These are phyloP conservation scores for Drosophila nasuta DNA, from an alignment of 1,140 invertebrate genomes.

Conservation along the genomic window DNA sequence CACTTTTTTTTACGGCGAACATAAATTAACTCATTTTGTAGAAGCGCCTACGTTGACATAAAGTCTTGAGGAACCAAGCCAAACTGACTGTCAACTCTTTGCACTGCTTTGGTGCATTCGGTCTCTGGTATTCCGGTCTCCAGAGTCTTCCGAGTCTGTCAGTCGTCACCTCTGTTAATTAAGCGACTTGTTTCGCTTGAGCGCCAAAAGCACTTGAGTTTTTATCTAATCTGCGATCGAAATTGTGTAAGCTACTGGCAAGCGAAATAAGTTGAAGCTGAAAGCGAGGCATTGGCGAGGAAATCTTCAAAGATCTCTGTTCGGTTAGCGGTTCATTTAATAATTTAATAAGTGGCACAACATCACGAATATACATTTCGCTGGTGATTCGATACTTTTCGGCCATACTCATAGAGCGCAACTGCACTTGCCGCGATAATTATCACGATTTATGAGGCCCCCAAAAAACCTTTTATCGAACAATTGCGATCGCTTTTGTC, in stretches of 20 bases:
- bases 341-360: slow-evolving; percentile 78
- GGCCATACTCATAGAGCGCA: not conserved
- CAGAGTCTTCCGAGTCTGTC: not conserved
- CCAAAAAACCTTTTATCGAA: slow-evolving; percentile 62
- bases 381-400: slow-evolving; percentile 15
- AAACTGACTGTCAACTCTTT: slow-evolving; percentile 10
- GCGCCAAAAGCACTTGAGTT: slow-evolving; percentile 39
- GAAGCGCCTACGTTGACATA: slow-evolving; percentile 18
- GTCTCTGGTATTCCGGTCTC: not conserved
- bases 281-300: slow-evolving; percentile 1
- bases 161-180: slow-evolving; percentile 61
- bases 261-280: slow-evolving; percentile 17
- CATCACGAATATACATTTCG: slow-evolving; percentile 54
- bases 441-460: slow-evolving; percentile 76
- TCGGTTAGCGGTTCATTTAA: slow-evolving; percentile 70
- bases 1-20: slow-evolving; percentile 10
- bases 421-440: slow-evolving; percentile 69
- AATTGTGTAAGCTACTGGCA: slow-evolving; percentile 68
- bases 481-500: slow-evolving; percentile 55
- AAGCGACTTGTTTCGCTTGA: slow-evolving; percentile 61
- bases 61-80: slow-evolving; percentile 1
- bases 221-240: slow-evolving; percentile 72
- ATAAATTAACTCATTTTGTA: slow-evolving; percentile 32
- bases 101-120: not conserved
- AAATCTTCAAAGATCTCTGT: slow-evolving; percentile 33